Evolutionary conservation across 2,888 invertebrate genomes (phyloP).

Genomic region (Amorpha juglandis): DNA sequence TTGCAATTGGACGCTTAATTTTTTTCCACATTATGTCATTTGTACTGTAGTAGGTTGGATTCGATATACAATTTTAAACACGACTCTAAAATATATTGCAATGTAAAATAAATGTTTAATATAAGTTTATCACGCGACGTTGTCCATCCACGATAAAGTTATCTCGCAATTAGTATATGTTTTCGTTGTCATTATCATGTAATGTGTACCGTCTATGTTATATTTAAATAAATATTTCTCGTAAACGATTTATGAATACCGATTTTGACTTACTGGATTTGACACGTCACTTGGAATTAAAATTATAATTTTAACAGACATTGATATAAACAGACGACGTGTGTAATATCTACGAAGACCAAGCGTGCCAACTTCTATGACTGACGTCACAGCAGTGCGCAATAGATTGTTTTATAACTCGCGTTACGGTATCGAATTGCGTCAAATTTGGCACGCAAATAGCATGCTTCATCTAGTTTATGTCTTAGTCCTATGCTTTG

Average conservation of each 20-base stretch:
- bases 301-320: too few species aligned
- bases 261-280: background rate
- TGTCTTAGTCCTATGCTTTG: background rate
- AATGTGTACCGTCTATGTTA: slow-evolving; percentile 22
- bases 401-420: too few species aligned
- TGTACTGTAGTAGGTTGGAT: background rate
- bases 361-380: too few species aligned
- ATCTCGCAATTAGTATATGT: slow-evolving; percentile 19
- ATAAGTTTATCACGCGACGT: background rate
- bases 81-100: background rate
- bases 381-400: too few species aligned
- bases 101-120: background rate
- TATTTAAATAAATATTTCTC: slow-evolving; percentile 26
- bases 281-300: background rate
- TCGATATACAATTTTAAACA: background rate
- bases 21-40: background rate
- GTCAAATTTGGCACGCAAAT: too few species aligned
- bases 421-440: too few species aligned
- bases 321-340: too few species aligned
- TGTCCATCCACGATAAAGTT: slow-evolving; percentile 2
- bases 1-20: background rate
- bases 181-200: slow-evolving; percentile 20
- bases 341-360: too few species aligned
- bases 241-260: slow-evolving; percentile 3
- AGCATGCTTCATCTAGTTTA: too few species aligned